Conservation (phyloP, 2,888 invertebrate species). For the Amphipoea oculea region DNA sequence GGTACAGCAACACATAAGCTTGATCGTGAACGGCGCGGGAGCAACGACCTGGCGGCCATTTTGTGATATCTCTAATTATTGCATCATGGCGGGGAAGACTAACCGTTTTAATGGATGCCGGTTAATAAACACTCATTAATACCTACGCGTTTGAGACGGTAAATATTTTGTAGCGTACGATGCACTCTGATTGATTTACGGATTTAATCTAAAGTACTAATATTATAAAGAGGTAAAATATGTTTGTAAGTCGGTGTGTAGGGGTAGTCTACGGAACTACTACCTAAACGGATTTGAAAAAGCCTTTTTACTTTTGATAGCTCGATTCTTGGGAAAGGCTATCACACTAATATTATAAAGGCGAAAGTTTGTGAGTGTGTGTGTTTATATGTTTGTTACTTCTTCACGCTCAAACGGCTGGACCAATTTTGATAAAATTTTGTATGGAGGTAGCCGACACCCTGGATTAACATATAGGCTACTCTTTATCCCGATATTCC, state of each 20-base stretch:
- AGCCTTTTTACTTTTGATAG: neutral
- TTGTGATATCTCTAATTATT: slow-evolving; percentile 81
- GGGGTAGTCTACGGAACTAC: no score
- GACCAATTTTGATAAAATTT: no score
- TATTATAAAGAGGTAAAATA: neutral
- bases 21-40: slow-evolving; percentile 61
- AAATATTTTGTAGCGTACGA: slow-evolving; percentile 50
- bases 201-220: slow-evolving; percentile 13
- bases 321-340: neutral
- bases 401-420: no score
- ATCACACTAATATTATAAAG: no score
- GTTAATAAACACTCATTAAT: slow-evolving; percentile 66
- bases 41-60: slow-evolving; percentile 79
- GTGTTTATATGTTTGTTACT: no score
- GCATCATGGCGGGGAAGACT: slow-evolving; percentile 71
- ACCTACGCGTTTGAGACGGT: slow-evolving; percentile 48
- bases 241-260: neutral
- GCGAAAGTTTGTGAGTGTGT: no score
- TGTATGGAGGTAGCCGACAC: no score
- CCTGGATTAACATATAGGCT: no score
- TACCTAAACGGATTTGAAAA: no score
- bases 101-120: slow-evolving; percentile 54
- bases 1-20: slow-evolving; percentile 21
- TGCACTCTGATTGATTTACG: slow-evolving; percentile 32
- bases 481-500: no score